These are phyloP conservation scores for Caenorhabditis sp. DNA, from an alignment of 2,888 invertebrate species.

Conservation along the genomic window DNA sequence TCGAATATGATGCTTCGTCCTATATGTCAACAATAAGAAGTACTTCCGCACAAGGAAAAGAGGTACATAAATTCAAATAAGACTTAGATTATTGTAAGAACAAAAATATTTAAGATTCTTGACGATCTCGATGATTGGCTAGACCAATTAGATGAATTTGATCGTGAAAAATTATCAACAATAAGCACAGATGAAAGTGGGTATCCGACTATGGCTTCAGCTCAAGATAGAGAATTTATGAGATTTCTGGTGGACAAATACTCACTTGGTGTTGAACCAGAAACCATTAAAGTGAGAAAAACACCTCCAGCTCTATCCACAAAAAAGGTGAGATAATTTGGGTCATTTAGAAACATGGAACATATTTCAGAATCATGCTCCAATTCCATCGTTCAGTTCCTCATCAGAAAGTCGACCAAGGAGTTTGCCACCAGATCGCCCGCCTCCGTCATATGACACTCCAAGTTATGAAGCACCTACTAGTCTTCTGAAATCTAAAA, in stretches of 20 bases:
- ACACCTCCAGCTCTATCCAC: neutral
- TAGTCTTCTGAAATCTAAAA: conserved; percentile 9
- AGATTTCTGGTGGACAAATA: conserved; percentile 33
- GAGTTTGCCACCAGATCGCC: conserved; percentile 37
- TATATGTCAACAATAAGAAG: conserved; percentile 27
- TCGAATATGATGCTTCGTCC: neutral
- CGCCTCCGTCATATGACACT: conserved; percentile 34
- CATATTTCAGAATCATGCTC: neutral
- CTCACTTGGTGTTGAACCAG: conserved; percentile 25
- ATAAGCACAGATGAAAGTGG: conserved; percentile 35
- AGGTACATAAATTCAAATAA: neutral
- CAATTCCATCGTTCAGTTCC: neutral
- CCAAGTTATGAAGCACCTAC: conserved; percentile 30
- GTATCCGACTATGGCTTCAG: conserved; percentile 28
- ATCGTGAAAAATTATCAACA: conserved; percentile 24
- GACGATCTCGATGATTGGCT: conserved; percentile 39
- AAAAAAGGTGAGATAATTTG: no score
- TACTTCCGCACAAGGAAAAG: conserved; percentile 33
- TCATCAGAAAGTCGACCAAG: conserved; percentile 9
- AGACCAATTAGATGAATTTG: conserved; percentile 28
- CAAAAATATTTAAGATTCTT: conserved; percentile 15
- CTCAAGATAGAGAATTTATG: conserved; percentile 29
- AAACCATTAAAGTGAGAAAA: conserved; percentile 23
- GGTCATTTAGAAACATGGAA: no score
- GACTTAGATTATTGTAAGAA: neutral